A percentile compares a stretch with the other conserved stretches of the same genome.
Evolutionary conservation across 2,797 vertebrate species (phyloP).

Genomic region (Bovichtus variegatus): DNA sequence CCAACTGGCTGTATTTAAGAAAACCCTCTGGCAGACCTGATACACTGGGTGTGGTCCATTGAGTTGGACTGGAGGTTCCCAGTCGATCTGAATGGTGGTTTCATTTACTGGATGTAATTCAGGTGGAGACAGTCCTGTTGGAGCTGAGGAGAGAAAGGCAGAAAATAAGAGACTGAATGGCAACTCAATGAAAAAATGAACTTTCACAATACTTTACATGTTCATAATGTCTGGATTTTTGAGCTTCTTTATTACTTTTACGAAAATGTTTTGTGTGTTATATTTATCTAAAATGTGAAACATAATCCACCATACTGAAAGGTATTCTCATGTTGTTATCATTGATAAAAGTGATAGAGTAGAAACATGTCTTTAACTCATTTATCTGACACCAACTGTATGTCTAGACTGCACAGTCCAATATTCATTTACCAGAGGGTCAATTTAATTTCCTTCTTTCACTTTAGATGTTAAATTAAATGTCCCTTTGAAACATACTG

Average conservation of each 20-base stretch:
- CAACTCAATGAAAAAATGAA: neutral
- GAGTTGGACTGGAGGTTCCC: constrained; percentile 87
- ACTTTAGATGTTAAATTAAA: constrained; percentile 76
- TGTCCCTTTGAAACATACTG: constrained; percentile 68
- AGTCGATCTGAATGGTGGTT: constrained; percentile 85
- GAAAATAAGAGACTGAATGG: constrained; percentile 6
- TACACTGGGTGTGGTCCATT: constrained; percentile 91
- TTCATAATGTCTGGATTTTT: neutral
- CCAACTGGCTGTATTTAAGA: neutral
- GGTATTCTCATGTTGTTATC: neutral
- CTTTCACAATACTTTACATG: neutral
- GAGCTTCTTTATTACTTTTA: neutral
- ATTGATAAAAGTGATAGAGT: constrained; percentile 9
- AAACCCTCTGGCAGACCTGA: constrained; percentile 71
- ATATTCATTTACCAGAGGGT: constrained; percentile 61
- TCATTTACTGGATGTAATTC: constrained; percentile 84
- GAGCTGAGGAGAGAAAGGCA: constrained; percentile 80
- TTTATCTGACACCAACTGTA: constrained; percentile 13
- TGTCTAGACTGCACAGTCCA: constrained; percentile 39
- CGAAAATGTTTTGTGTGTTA: neutral
- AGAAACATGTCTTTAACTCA: constrained; percentile 6
- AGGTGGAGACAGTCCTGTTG: constrained; percentile 84
- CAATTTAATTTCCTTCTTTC: constrained; percentile 73
- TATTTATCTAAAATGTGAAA: neutral
- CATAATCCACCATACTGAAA: neutral